A percentile compares a stretch with the other conserved stretches of the same genome.
phyloP scores from a whole-genome alignment of 2,113 vertebrate genomes.

The Pomatorhinus ruficollis region DNA sequence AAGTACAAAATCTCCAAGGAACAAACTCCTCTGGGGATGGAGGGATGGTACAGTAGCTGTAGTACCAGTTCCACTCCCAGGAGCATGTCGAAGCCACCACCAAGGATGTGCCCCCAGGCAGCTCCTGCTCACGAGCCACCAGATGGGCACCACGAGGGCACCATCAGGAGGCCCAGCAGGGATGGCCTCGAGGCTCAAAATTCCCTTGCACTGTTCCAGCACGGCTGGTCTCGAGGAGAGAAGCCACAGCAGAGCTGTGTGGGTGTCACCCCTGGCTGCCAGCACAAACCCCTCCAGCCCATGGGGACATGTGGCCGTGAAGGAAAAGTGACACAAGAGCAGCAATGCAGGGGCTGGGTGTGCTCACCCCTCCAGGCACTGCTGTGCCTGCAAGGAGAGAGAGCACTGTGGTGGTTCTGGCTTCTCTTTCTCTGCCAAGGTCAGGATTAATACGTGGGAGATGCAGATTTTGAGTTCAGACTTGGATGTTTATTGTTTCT shows the following conservation, averaged over 20 bases:
- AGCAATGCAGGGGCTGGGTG: background rate
- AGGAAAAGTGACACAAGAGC: background rate
- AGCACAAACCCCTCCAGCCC: background rate
- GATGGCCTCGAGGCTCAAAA: background rate
- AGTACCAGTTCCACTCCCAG: background rate
- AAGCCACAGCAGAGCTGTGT: background rate
- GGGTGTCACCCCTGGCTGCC: background rate
- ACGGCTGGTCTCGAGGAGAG: rapidly evolving
- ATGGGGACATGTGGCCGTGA: background rate
- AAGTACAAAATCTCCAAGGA: background rate
- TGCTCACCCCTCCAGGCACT: background rate
- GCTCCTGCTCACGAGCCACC: background rate
- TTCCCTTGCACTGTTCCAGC: background rate
- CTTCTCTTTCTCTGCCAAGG: too few species aligned
- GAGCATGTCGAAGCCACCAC: background rate
- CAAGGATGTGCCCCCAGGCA: background rate
- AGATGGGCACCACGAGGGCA: background rate
- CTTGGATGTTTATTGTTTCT: too few species aligned
- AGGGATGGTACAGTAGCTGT: background rate
- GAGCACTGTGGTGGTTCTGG: background rate
- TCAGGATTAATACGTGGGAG: too few species aligned
- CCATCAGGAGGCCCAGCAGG: background rate
- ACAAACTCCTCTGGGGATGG: background rate
- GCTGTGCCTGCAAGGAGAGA: background rate
- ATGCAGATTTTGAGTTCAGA: too few species aligned